phyloP scores from a whole-genome alignment of 2,113 vertebrate genomes.

The Cyphotilapia sp. region DNA sequence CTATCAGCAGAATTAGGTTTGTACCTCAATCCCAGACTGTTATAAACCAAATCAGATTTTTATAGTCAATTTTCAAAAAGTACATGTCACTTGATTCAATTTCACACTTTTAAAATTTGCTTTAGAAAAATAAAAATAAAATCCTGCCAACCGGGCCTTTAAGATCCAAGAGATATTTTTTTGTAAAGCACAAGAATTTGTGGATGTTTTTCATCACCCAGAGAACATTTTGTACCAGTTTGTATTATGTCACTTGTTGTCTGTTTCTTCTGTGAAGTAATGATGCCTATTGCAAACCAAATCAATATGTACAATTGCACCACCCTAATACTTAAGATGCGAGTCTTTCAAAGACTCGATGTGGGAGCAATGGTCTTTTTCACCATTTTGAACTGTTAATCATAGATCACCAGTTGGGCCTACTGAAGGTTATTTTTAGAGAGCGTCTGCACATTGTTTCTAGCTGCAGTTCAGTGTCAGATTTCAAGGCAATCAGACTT shows the following conservation, averaged over 20 bases:
- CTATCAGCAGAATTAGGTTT: neutral
- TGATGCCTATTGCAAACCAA: neutral
- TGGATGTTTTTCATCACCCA: neutral
- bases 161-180: neutral
- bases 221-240: neutral
- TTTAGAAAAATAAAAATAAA: neutral
- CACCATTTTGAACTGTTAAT: neutral
- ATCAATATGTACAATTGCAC: neutral
- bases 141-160: neutral
- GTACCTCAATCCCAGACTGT: neutral
- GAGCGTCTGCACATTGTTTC: neutral
- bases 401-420: neutral
- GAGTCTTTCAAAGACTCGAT: neutral
- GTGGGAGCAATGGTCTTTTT: neutral
- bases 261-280: neutral
- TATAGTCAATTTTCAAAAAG: neutral
- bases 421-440: neutral
- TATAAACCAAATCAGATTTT: fast-evolving
- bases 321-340: neutral
- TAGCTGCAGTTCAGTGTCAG: neutral
- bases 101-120: neutral
- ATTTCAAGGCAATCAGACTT: neutral
- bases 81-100: neutral
- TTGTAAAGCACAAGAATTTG: neutral
- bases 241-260: neutral